phyloP scores from a whole-genome alignment of 2,888 invertebrate species.

The Pristionchus entomophagus region DNA sequence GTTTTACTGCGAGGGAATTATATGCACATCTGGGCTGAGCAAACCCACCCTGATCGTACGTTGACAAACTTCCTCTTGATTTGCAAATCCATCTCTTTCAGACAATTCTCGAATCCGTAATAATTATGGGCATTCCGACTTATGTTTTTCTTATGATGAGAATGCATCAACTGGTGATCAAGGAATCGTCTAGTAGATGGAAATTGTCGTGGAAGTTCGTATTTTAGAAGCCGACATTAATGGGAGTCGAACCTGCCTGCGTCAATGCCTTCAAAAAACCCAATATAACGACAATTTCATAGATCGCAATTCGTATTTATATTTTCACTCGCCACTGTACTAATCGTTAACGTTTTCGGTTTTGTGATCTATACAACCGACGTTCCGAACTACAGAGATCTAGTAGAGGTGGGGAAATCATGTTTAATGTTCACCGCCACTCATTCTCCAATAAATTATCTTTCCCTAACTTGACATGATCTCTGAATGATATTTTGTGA shows the following conservation, averaged over 20 bases:
- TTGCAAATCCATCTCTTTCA: background rate
- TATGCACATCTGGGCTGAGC: background rate
- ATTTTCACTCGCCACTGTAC: background rate
- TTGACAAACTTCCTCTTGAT: background rate
- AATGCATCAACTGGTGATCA: background rate
- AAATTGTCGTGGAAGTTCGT: background rate
- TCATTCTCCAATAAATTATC: background rate
- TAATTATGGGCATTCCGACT: background rate
- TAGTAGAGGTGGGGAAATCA: background rate
- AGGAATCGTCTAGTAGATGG: background rate
- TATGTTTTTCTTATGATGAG: background rate
- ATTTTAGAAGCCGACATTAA: background rate
- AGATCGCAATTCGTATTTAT: background rate
- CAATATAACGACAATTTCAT: no score
- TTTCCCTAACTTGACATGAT: no score
- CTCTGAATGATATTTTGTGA: background rate
- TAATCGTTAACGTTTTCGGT: background rate
- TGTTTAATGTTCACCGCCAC: background rate
- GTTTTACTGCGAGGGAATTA: conserved; percentile 30
- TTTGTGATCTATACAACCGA: background rate
- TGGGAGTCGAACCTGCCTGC: no score
- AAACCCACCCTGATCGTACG: background rate
- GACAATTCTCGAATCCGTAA: background rate
- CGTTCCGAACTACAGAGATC: background rate
- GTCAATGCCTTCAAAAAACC: no score